Base-by-base conservation (phyloP, 2,797 vertebrate genomes). In the Pristis pectinata region DNA sequence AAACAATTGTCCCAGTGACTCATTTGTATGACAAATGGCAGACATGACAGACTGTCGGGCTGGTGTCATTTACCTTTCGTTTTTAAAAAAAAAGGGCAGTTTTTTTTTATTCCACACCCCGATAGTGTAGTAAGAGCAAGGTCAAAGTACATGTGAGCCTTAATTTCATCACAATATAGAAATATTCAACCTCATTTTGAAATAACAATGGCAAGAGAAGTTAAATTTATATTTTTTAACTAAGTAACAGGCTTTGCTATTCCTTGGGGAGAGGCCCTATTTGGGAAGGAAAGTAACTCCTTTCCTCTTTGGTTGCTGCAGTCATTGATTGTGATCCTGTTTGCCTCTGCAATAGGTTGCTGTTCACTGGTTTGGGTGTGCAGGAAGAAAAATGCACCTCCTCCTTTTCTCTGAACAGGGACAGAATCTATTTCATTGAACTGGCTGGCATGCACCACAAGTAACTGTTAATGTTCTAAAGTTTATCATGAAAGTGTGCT, bases 21-120 rank as follows among this genome's bases (percentile, higher is more conserved):
- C 92, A 94, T 94, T 94, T 94, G 95, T 95, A 95, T 96, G 96
- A 96, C 95, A 96, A 96, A 96, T 95, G 95, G 96, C 94, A 95
- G 94, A 95, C 95, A 76, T 94, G 95, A 76, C 95, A 97, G 95
- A 95, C 92, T 96, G 95, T 95, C 95, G 95, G 95, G 95, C 95
- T 93, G n/a, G 61, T 95, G 95, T 95, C 95, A 95, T 95, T 95
- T 59, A 24, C 67, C 30, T 94, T 94, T 82, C 15, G 82, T 79
- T 94, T 17, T 70, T 44, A 87, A 41, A 59, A 17, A 15, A 80
- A 87, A 59, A 41, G 61, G 61, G 87, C 67, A 94, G 70, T 34
- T 30, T 53, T 74, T 37, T 76, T 53, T 94, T 30, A 37, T 53
- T 11, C 70, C 76, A 19, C 49, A 30, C 49, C 44, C 49, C 76